These are phyloP conservation scores for Neomonachus schauinslandi DNA, from an alignment of 2,113 vertebrate genomes.

Conservation along the genomic window DNA sequence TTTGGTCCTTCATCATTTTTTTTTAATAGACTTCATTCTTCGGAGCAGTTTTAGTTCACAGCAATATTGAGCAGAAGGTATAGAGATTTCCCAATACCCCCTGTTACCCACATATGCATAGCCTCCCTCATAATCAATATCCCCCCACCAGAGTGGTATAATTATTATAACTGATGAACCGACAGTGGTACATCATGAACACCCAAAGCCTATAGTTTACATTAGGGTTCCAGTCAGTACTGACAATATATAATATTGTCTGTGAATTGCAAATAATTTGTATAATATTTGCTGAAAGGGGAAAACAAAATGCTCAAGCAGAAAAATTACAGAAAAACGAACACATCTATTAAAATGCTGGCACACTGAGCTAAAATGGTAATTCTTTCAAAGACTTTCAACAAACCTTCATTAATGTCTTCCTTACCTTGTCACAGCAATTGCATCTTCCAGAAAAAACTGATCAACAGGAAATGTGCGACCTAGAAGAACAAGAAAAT, in stretches of 20 bases:
- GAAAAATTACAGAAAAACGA: neutral
- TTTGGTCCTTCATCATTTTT: neutral
- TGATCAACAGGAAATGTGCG: constrained; percentile 96
- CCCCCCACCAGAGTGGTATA: neutral
- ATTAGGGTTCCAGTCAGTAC: neutral
- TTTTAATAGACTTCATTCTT: neutral
- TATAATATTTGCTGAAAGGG: neutral
- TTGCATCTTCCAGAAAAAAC: constrained; percentile 96
- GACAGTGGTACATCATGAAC: neutral
- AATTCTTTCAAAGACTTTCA: neutral
- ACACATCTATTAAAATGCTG: neutral
- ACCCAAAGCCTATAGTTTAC: neutral
- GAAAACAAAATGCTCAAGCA: constrained; percentile 27
- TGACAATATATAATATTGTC: neutral
- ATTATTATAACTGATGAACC: neutral
- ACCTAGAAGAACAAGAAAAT: constrained; percentile 85
- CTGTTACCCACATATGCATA: neutral
- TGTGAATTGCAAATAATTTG: constrained; percentile 4
- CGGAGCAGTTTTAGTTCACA: neutral
- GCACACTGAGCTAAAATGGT: neutral
- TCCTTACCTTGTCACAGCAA: constrained; percentile 92
- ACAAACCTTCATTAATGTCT: neutral
- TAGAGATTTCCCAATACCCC: neutral
- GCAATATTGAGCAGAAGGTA: neutral
- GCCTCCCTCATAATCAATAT: neutral